phyloP scores from a whole-genome alignment of 2,888 invertebrate genomes.

The Metalampra italica region DNA sequence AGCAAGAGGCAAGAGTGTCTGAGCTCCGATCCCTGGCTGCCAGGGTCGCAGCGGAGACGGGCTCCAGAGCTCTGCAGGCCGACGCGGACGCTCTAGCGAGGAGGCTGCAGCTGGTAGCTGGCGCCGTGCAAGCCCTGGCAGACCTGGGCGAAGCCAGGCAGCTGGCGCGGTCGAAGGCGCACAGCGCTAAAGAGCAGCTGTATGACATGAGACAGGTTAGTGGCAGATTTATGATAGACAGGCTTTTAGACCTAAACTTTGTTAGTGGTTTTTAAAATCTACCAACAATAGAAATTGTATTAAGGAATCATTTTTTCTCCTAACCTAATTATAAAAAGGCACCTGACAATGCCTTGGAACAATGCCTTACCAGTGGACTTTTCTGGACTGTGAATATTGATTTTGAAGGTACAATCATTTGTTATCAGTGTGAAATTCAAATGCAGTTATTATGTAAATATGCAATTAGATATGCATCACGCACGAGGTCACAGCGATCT shows the following conservation, averaged over 20 bases:
- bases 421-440: too few species aligned
- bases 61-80: conserved; percentile 84
- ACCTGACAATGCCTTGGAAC: too few species aligned
- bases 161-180: conserved; percentile 73
- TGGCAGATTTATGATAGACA: neutral
- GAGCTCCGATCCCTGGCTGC: conserved; percentile 87
- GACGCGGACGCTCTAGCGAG: conserved; percentile 88
- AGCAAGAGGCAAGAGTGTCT: conserved; percentile 85
- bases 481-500: neutral
- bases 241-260: too few species aligned
- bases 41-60: conserved; percentile 88
- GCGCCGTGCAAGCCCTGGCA: conserved; percentile 85
- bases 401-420: too few species aligned
- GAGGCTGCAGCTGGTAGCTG: conserved; percentile 85
- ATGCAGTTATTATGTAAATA: neutral
- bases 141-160: conserved; percentile 87
- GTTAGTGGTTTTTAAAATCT: too few species aligned
- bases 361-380: too few species aligned
- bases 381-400: too few species aligned
- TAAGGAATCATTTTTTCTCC: too few species aligned
- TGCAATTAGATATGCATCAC: neutral
- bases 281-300: too few species aligned
- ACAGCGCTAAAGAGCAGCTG: conserved; percentile 82
- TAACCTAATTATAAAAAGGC: too few species aligned
- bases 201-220: conserved; percentile 87